These are phyloP conservation scores for Aphaenogaster rudis DNA, from an alignment of 1,140 invertebrate genomes.

Conservation along the genomic window DNA sequence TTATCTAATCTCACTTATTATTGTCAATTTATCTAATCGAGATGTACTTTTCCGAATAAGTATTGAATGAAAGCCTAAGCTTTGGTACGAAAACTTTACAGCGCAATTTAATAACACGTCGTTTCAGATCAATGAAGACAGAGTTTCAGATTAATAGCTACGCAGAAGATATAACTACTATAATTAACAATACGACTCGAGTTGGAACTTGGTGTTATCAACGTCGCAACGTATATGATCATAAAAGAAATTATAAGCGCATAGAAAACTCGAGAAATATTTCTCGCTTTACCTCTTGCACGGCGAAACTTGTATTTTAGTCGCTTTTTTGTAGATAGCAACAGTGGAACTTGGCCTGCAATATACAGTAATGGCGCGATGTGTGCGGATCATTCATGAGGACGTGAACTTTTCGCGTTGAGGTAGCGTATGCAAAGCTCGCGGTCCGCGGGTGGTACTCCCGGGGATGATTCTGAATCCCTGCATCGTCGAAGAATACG, in stretches of 20 bases:
- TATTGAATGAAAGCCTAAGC: not conserved
- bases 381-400: constrained; percentile 57
- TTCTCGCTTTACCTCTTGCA: too few relatives aligned
- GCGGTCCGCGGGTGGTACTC: constrained; percentile 29
- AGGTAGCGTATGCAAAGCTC: constrained; percentile 44
- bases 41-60: not conserved
- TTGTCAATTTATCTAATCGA: not conserved
- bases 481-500: constrained; percentile 57
- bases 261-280: not conserved
- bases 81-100: not conserved
- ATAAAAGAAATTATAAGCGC: not conserved
- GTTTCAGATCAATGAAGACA: not conserved
- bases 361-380: constrained; percentile 2
- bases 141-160: not conserved
- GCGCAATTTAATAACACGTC: not conserved
- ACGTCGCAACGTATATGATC: not conserved
- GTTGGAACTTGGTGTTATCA: not conserved
- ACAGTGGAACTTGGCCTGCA: constrained; percentile 2
- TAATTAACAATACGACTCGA: not conserved
- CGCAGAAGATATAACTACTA: not conserved
- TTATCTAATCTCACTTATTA: not conserved
- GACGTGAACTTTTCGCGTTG: constrained; percentile 42
- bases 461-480: constrained; percentile 51
- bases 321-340: constrained; percentile 19
- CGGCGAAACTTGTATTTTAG: constrained; percentile 7